Conservation (phyloP, 2,888 invertebrate genomes). For the Lypha dubia region DNA sequence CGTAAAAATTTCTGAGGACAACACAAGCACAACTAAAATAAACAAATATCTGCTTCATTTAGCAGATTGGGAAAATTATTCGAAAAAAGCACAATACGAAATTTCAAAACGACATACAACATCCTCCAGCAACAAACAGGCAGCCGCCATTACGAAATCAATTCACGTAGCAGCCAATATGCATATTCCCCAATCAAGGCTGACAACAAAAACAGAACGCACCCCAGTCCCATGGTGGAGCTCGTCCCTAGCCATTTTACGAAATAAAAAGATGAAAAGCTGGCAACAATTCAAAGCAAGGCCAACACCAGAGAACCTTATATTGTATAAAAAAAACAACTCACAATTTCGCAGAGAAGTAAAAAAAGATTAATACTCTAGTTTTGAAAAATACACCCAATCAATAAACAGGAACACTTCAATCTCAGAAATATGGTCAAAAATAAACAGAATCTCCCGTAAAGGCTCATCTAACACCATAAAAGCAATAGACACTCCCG, state of each 20-base stretch:
- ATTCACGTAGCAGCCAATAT: constrained; percentile 16
- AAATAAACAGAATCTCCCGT: constrained; percentile 26
- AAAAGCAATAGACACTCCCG: too few relatives aligned
- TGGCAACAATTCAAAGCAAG: too few relatives aligned
- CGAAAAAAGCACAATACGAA: too few relatives aligned
- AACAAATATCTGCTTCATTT: too few relatives aligned
- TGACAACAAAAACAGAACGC: neutral
- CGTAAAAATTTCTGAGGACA: too few relatives aligned
- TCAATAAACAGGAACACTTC: constrained; percentile 33
- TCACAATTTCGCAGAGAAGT: constrained; percentile 40
- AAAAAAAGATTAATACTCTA: constrained; percentile 30
- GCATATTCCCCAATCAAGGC: constrained; percentile 18
- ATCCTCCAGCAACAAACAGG: neutral
- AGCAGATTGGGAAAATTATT: too few relatives aligned
- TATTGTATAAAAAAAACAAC: constrained; percentile 28
- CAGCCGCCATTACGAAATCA: constrained; percentile 12
- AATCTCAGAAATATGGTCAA: constrained; percentile 27
- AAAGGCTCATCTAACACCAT: too few relatives aligned
- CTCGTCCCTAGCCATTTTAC: neutral
- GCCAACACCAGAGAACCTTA: constrained; percentile 11
- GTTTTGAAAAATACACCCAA: too few relatives aligned
- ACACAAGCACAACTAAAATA: too few relatives aligned
- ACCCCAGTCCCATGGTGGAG: constrained; percentile 24
- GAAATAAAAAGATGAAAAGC: constrained; percentile 26
- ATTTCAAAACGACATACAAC: neutral